These are phyloP conservation scores for Ennomos fuscantarius DNA, from an alignment of 2,888 invertebrate species.

Conservation along the genomic window DNA sequence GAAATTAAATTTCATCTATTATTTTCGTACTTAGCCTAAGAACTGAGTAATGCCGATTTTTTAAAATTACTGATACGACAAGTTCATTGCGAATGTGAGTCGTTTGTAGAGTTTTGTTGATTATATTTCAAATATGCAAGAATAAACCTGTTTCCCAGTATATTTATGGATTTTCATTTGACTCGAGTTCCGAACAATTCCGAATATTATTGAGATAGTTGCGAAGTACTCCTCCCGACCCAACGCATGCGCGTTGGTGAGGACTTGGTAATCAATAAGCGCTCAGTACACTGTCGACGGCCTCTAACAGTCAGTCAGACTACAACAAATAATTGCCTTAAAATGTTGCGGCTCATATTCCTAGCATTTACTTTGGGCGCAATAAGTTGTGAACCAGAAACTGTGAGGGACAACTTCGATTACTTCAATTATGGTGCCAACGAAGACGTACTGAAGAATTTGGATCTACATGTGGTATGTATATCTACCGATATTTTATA, in stretches of 20 bases:
- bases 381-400: conserved; percentile 74
- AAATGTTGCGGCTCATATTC: conserved; percentile 66
- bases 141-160: conserved; percentile 64
- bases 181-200: conserved; percentile 34
- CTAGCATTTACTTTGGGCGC: conserved; percentile 54
- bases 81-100: conserved; percentile 35
- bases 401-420: conserved; percentile 76
- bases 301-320: conserved; percentile 53
- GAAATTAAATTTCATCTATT: conserved; percentile 76
- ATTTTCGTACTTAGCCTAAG: conserved; percentile 65
- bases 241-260: conserved; percentile 68
- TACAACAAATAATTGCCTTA: conserved; percentile 59
- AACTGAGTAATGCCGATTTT: conserved; percentile 29
- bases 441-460: conserved; percentile 71
- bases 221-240: conserved; percentile 47
- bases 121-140: conserved; percentile 54
- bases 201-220: conserved; percentile 51
- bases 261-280: conserved; percentile 69
- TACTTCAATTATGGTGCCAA: conserved; percentile 76
- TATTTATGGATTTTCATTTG: conserved; percentile 55
- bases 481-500: neutral
- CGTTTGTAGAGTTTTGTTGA: conserved; percentile 56
- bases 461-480: conserved; percentile 71
- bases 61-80: conserved; percentile 43
- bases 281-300: conserved; percentile 53